Evolutionary conservation across 1,140 invertebrate genomes (phyloP).

Genomic region (Drosophila novamexicana): DNA sequence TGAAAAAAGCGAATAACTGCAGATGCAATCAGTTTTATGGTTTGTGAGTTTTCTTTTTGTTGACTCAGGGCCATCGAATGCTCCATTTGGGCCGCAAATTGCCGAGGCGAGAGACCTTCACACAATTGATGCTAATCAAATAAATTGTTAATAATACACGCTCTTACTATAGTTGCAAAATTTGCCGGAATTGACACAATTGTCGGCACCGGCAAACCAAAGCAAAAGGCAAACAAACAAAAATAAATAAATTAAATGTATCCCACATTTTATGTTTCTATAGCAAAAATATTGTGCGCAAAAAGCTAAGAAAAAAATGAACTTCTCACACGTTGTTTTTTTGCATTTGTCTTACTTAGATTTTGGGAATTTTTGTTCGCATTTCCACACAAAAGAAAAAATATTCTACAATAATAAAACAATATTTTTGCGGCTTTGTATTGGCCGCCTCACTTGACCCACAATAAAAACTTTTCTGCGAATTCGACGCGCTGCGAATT

Average conservation of each 20-base stretch:
- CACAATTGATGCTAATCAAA: constrained; percentile 53
- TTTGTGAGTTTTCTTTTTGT: constrained; percentile 33
- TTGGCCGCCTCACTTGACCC: constrained; percentile 37
- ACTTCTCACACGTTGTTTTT: constrained; percentile 15
- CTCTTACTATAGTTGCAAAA: constrained; percentile 14
- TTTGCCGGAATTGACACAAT: constrained; percentile 50
- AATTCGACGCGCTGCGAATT: constrained; percentile 28
- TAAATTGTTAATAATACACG: constrained; percentile 64
- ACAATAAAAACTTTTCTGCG: constrained; percentile 58
- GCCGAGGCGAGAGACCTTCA: constrained; percentile 23
- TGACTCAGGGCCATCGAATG: constrained; percentile 46
- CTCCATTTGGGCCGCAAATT: constrained; percentile 55
- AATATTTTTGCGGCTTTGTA: constrained; percentile 1
- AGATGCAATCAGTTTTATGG: constrained; percentile 54
- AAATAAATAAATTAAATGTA: constrained; percentile 57
- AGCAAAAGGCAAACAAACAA: constrained; percentile 18
- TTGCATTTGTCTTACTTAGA: constrained; percentile 19
- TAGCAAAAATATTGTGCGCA: constrained; percentile 14
- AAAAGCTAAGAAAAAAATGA: not conserved
- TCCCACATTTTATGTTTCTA: constrained; percentile 16
- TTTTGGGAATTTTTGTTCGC: constrained; percentile 21
- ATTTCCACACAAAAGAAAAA: constrained; percentile 28
- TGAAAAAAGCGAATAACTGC: constrained; percentile 28
- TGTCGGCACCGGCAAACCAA: constrained; percentile 31
- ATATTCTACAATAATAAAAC: constrained; percentile 22